Evolutionary conservation across 2,113 vertebrate genomes (phyloP).

Genomic region (Tautogolabrus adspersus): DNA sequence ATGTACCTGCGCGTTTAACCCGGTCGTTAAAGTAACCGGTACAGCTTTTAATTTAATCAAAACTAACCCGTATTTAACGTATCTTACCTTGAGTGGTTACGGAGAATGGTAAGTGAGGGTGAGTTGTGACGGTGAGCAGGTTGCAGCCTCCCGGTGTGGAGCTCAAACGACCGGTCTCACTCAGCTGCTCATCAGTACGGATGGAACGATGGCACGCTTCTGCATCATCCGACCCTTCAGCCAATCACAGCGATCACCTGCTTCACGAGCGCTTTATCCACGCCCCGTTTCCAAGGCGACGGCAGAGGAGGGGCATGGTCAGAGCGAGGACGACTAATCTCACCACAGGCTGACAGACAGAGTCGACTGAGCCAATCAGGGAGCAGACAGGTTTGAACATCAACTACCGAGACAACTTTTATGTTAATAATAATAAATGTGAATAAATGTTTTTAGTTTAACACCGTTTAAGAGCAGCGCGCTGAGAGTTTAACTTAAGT

Average conservation of each 20-base stretch:
- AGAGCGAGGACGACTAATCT: conserved; percentile 71
- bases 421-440: too few relatives aligned
- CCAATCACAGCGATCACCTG: conserved; percentile 73
- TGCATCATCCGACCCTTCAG: conserved; percentile 68
- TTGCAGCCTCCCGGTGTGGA: too few relatives aligned
- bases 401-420: too few relatives aligned
- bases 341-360: conserved; percentile 27
- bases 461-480: too few relatives aligned
- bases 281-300: conserved; percentile 72
- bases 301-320: conserved; percentile 34
- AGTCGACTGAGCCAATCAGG: neutral
- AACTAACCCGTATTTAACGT: neutral
- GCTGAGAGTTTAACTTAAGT: too few relatives aligned
- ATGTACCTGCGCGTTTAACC: neutral
- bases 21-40: neutral
- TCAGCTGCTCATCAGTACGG: neutral
- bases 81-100: conserved; percentile 4
- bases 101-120: neutral
- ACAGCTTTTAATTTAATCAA: neutral
- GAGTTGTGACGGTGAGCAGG: neutral
- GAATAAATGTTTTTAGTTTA: too few relatives aligned
- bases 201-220: conserved; percentile 77
- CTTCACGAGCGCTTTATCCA: conserved; percentile 29
- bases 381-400: neutral
- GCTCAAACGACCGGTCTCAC: neutral